A percentile compares a stretch with the other conserved stretches of the same genome.
Conservation (phyloP, 1,140 invertebrate genomes). For the Spodoptera litura region DNA sequence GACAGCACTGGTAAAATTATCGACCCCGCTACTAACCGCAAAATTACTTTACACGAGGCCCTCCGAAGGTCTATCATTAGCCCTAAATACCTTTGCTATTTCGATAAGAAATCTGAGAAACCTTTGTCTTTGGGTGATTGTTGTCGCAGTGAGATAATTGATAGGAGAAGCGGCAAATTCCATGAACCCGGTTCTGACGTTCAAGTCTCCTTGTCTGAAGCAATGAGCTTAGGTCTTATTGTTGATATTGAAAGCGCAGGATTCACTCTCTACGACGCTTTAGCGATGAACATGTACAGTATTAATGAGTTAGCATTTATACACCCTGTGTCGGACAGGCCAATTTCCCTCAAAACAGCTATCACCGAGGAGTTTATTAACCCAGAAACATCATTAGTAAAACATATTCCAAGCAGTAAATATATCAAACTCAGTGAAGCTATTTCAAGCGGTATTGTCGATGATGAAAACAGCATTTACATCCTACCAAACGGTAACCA, state of each 20-base stretch:
- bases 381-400: slow-evolving; percentile 92
- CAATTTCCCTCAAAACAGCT: slow-evolving; percentile 92
- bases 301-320: slow-evolving; percentile 90
- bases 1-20: slow-evolving; percentile 93
- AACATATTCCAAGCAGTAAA: slow-evolving; percentile 89
- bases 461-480: slow-evolving; percentile 90
- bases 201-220: slow-evolving; percentile 89
- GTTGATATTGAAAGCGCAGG: slow-evolving; percentile 94
- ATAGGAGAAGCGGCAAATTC: slow-evolving; percentile 92
- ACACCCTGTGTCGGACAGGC: slow-evolving; percentile 93
- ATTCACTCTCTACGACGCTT: slow-evolving; percentile 93
- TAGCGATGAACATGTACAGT: slow-evolving; percentile 94
- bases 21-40: slow-evolving; percentile 91
- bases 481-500: slow-evolving; percentile 88
- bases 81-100: slow-evolving; percentile 93
- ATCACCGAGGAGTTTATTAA: slow-evolving; percentile 93
- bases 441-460: slow-evolving; percentile 90
- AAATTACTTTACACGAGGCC: slow-evolving; percentile 94
- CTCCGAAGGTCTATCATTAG: slow-evolving; percentile 93
- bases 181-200: slow-evolving; percentile 90
- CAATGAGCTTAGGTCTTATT: slow-evolving; percentile 92
- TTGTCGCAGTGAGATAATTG: slow-evolving; percentile 93
- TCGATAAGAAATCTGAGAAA: slow-evolving; percentile 90
- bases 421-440: slow-evolving; percentile 92
- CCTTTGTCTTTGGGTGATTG: slow-evolving; percentile 92